Percentiles rank a stretch among this genome's conserved stretches.
Evolutionary conservation across 1,140 invertebrate genomes (phyloP).

Genomic region (Formica exsecta): DNA sequence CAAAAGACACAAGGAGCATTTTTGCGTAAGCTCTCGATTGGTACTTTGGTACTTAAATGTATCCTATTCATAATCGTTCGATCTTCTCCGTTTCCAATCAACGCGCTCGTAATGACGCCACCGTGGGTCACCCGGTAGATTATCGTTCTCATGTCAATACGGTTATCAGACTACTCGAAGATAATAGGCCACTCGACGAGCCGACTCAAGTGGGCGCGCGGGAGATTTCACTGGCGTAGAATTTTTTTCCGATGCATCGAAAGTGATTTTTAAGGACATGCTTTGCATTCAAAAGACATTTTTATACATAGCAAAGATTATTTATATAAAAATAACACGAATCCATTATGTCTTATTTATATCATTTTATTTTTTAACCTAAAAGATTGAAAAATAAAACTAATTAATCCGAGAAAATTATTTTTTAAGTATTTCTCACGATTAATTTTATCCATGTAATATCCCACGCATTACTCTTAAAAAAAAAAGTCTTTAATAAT

Average conservation of each 20-base stretch:
- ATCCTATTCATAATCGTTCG: not conserved
- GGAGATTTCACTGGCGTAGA: constrained; percentile 58
- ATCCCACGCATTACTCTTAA: not conserved
- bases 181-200: constrained; percentile 66
- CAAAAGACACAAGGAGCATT: not conserved
- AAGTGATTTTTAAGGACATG: not conserved
- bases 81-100: not conserved
- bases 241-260: constrained; percentile 65
- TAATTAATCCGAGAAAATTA: not conserved
- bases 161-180: constrained; percentile 70
- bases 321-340: not conserved
- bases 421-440: not conserved
- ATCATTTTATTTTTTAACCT: not conserved
- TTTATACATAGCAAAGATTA: not conserved
- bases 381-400: not conserved
- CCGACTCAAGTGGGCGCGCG: constrained; percentile 61
- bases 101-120: not conserved
- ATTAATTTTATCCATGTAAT: not conserved
- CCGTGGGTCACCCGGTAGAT: constrained; percentile 72
- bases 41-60: not conserved
- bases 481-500: not conserved
- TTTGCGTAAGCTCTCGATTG: not conserved
- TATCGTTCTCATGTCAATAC: constrained; percentile 70
- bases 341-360: not conserved
- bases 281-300: too few relatives aligned